Conservation (phyloP, 92 coral and sea anemone genomes). For the Epizoanthus illoricatus region DNA sequence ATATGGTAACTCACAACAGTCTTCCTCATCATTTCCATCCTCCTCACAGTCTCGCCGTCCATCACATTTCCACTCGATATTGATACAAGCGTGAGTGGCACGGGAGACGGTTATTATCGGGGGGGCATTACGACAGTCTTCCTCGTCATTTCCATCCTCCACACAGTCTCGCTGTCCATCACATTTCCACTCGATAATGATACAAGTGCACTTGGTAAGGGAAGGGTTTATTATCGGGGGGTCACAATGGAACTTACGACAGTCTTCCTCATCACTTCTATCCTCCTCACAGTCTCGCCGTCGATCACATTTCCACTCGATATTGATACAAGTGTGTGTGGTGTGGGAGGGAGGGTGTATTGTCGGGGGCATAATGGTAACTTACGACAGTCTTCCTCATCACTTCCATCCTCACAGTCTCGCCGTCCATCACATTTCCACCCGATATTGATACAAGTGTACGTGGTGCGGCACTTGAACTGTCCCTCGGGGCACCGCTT, state of each 20-base stretch:
- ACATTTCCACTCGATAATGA: background rate
- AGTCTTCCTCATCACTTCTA: constrained; percentile 7
- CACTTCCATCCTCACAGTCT: constrained; percentile 5
- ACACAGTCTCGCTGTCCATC: background rate
- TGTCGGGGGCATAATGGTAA: no score
- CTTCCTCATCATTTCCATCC: background rate
- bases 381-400: constrained; percentile 4
- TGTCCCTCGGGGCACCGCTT: background rate
- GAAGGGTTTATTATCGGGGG: no score
- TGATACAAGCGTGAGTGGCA: background rate
- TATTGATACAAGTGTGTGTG: background rate
- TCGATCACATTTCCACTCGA: background rate
- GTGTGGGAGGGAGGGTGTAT: background rate
- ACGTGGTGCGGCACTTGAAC: constrained; percentile 4
- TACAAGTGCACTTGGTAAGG: background rate
- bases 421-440: constrained; percentile 9
- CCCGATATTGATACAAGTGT: background rate
- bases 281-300: constrained; percentile 1
- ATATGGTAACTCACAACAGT: background rate
- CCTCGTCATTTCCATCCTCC: background rate
- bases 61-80: background rate
- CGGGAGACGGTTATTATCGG: background rate
- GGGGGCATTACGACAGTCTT: background rate
- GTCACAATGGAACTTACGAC: background rate
- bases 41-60: constrained; percentile 1